phyloP scores from a whole-genome alignment of 2,888 invertebrate species.

The Galeopsomyia nigrocyanea region DNA sequence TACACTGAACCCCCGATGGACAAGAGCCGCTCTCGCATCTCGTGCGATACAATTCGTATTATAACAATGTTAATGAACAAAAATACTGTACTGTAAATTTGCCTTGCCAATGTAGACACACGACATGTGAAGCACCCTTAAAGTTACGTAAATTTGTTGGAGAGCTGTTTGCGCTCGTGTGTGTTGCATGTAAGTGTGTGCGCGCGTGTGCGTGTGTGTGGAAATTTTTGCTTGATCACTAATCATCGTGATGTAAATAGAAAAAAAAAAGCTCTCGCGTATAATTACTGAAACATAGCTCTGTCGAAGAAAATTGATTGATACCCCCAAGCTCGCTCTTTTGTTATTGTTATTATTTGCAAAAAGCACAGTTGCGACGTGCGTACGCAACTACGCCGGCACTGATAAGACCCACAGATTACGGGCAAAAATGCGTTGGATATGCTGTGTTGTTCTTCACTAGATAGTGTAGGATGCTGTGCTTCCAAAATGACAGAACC shows the following conservation, averaged over 20 bases:
- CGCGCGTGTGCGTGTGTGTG: constrained; percentile 24
- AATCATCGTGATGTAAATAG: constrained; percentile 22
- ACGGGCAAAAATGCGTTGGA: constrained; percentile 10
- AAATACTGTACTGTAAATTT: constrained; percentile 1
- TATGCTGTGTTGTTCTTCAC: background rate
- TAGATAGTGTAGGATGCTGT: too few relatives aligned
- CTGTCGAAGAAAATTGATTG: constrained; percentile 51
- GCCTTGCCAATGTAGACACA: constrained; percentile 11
- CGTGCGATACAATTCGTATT: background rate
- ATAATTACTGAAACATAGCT: constrained; percentile 56
- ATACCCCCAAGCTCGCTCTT: background rate
- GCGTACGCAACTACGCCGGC: constrained; percentile 23
- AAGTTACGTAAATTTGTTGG: too few relatives aligned
- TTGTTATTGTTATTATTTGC: constrained; percentile 12
- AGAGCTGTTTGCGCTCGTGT: too few relatives aligned
- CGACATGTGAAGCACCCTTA: too few relatives aligned
- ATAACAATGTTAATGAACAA: constrained; percentile 2
- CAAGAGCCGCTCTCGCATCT: constrained; percentile 17
- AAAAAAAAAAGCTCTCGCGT: background rate
- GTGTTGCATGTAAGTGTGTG: constrained; percentile 7
- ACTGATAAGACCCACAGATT: constrained; percentile 37
- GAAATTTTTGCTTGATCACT: constrained; percentile 23
- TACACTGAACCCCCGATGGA: constrained; percentile 31
- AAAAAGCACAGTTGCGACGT: too few relatives aligned
- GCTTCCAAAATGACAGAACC: too few relatives aligned